Conservation (phyloP, 2,888 invertebrate species). For the Meandrusa payeni region DNA sequence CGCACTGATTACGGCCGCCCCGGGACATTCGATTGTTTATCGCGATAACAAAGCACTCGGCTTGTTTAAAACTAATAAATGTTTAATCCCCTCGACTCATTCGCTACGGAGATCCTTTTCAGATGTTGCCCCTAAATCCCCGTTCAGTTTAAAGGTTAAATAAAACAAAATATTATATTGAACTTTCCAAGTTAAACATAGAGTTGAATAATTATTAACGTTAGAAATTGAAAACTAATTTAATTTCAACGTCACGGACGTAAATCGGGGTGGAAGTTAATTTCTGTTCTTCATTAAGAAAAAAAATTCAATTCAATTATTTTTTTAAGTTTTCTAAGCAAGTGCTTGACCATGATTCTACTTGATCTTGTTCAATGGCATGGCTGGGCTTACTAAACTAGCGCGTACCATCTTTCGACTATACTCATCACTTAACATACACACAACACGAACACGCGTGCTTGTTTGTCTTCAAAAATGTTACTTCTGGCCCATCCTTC, state of each 20-base stretch:
- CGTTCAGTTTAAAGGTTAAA: constrained; percentile 27
- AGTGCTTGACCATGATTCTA: no score
- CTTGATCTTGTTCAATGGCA: no score
- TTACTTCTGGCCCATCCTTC: no score
- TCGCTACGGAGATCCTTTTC: constrained; percentile 29
- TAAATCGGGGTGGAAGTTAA: constrained; percentile 15
- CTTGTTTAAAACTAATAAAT: constrained; percentile 40
- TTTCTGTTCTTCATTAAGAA: constrained; percentile 23
- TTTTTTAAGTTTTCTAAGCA: no score
- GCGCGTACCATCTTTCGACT: no score
- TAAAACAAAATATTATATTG: constrained; percentile 31
- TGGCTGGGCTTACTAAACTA: no score
- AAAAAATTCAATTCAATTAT: constrained; percentile 28
- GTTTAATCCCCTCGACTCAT: constrained; percentile 31
- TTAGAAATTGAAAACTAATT: constrained; percentile 21
- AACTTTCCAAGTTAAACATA: constrained; percentile 25
- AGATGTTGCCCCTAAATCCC: constrained; percentile 27
- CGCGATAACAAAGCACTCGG: constrained; percentile 42
- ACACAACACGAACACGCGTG: no score
- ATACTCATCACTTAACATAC: no score
- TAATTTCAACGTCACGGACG: constrained; percentile 12
- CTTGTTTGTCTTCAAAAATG: no score
- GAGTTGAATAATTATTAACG: constrained; percentile 18
- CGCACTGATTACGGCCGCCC: constrained; percentile 56
- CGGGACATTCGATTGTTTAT: constrained; percentile 59